phyloP scores from a whole-genome alignment of 1,140 invertebrate species.

The Triops cancriformis region DNA sequence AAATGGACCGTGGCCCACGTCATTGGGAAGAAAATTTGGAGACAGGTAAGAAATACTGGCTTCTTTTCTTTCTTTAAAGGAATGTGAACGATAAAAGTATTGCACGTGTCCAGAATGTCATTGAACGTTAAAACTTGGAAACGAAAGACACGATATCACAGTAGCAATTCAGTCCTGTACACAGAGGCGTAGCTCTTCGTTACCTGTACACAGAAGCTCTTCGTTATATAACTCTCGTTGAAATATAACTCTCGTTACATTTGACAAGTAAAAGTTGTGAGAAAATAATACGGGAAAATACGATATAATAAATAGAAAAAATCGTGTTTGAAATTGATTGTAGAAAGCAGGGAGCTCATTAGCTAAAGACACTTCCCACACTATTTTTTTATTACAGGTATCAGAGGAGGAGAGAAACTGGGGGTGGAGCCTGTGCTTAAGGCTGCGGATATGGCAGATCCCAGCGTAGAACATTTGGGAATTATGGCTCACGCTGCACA shows the following conservation, averaged over 20 bases:
- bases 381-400: conserved; percentile 39
- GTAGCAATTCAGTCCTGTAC: no score
- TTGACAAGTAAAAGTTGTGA: no score
- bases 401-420: conserved; percentile 51
- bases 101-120: no score
- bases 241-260: no score
- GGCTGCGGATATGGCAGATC: conserved; percentile 87
- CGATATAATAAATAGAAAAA: no score
- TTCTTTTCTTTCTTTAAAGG: neutral
- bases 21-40: conserved; percentile 77
- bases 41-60: conserved; percentile 43
- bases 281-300: no score
- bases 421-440: conserved; percentile 82
- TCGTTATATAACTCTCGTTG: no score
- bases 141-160: no score
- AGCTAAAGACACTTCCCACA: neutral
- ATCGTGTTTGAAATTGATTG: no score
- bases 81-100: neutral
- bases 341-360: neutral
- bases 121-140: no score
- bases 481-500: conserved; percentile 90
- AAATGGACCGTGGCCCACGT: conserved; percentile 57
- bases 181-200: no score
- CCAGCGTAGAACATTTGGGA: conserved; percentile 87
- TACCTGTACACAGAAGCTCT: no score